Evolutionary conservation across 2,797 vertebrate genomes (phyloP).

Genomic region (Malurus leucopterus): DNA sequence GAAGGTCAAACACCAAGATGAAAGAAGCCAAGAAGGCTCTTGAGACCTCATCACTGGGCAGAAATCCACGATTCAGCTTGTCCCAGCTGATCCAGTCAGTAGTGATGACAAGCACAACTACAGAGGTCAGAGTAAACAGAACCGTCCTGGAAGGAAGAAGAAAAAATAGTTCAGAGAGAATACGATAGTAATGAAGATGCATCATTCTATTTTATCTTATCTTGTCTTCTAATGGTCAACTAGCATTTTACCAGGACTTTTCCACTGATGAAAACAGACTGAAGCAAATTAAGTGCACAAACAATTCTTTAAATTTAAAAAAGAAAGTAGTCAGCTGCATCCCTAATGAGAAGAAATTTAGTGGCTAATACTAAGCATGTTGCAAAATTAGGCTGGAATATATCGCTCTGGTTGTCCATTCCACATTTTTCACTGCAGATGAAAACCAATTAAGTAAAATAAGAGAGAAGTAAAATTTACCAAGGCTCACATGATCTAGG

Average conservation of each 20-base stretch:
- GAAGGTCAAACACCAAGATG: conserved; percentile 97
- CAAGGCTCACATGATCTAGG: not conserved
- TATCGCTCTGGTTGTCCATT: not conserved
- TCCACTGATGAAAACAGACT: not conserved
- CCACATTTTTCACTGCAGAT: not conserved
- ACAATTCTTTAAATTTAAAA: not conserved
- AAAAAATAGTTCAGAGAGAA: conserved; percentile 15
- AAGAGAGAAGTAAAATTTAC: not conserved
- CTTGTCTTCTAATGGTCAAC: not conserved
- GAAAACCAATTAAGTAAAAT: not conserved
- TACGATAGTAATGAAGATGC: not conserved
- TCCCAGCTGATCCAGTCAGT: conserved; percentile 99
- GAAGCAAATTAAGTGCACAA: not conserved
- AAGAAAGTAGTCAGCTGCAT: not conserved
- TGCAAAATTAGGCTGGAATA: not conserved
- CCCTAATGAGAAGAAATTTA: not conserved
- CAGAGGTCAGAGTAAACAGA: conserved; percentile 90
- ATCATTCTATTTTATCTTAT: not conserved
- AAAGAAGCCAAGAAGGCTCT: conserved; percentile 97
- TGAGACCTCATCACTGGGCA: conserved; percentile 96
- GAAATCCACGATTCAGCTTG: conserved; percentile 93
- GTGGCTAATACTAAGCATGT: not conserved
- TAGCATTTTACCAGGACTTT: not conserved
- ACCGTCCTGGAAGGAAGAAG: conserved; percentile 81
- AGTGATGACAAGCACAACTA: conserved; percentile 94